Evolutionary conservation across 2,888 invertebrate species (phyloP), one percentile per base, ranked within the genome.

Genomic region (Apantesis nais): DNA sequence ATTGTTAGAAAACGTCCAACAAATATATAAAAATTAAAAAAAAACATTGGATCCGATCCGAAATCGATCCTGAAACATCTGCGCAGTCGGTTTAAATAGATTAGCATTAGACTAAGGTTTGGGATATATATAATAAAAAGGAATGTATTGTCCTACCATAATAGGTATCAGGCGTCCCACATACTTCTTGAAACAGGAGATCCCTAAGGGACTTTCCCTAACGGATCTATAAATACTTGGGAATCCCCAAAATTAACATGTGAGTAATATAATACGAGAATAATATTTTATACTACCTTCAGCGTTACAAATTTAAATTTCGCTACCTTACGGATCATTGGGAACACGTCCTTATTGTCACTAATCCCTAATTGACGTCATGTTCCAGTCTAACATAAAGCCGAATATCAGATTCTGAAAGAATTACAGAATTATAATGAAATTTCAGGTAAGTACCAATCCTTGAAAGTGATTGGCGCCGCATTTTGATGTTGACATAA

Each of bases 401-500:
- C n/a, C 19, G 55, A 68, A 64, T 58, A 55, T 41, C 63, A 58
- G 41, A 41, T 63, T 64, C n/a, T 55, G 31, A 29, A 34, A 68
- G 39, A 63, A 52, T 66, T 39, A 70, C 52, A 37, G 39, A 65
- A 39, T 66, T 70, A 66, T 61, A 70, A 70, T 31, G 31, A 39
- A 66, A 39, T 58, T 66, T 16, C 41, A 70, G 61, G 62, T 70
- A 67, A 66, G 62, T 66, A 25, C 25, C 11, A 29, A 58, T 67
- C 44, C 37, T 63, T n/a, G 22, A 37, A 67, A 71, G 63, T 48
- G 67, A 71, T 62, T 63, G 37, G 16, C 58, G 52, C 39, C 11
- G 62, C 34, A 58, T 48, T 70, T 67, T 41, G 29, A 70, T 66
- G 66, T 58, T 66, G 58, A 70, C 55, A 62, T 66, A 34, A 62